Base-by-base conservation (phyloP, 2,888 invertebrate genomes). In the Caenorhabditis macrosperma region DNA sequence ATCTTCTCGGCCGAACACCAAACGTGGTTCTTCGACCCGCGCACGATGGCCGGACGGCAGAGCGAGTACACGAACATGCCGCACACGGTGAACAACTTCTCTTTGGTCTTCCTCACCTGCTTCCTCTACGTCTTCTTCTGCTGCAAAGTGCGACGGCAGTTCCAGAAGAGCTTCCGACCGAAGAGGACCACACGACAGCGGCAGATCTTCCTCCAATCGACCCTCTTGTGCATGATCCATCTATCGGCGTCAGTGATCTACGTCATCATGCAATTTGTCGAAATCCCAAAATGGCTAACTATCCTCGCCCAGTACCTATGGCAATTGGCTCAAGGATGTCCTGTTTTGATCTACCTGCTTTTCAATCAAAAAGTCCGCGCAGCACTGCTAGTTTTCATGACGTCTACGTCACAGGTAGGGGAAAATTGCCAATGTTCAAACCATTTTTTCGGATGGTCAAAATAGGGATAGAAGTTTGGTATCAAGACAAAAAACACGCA, bases 1-100 rank as follows among this genome's bases (percentile, higher is more conserved):
- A 50, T 75, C 6, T 80, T 80, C 33, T 75, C 75, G 5, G 63
- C 79, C 12, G 59, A 75, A 38, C 54, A 75, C 26, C 60, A 59
- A 24, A 66, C 79, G 0, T 80, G 79, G 79, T 69, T 75, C 38
- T 80, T 80, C 59, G 75, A 80, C 52, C 79, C 79, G 10, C 30
- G 35, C 9, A 69, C 59, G 9, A 48, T 63, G 59, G n/a, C 59
- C 26, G 69, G 63, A 9, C 64, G 66, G 44, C 38, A 28, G 5
- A 41, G 52, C 12, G 57, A 80, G 28, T 80, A 69, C 59, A 55
- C 75, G 3, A 80, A 80, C 41, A 75, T 80, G 38, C 79, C 79
- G 24, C 79, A 80, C 71, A 80, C 75, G 5, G 66, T 80, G 46
- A 80, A 80, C 30, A 80, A 80, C 30, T 80, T 80, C 44, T 59